Evolutionary conservation across 2,888 invertebrate genomes (phyloP).

Genomic region (Tipula lateralis): DNA sequence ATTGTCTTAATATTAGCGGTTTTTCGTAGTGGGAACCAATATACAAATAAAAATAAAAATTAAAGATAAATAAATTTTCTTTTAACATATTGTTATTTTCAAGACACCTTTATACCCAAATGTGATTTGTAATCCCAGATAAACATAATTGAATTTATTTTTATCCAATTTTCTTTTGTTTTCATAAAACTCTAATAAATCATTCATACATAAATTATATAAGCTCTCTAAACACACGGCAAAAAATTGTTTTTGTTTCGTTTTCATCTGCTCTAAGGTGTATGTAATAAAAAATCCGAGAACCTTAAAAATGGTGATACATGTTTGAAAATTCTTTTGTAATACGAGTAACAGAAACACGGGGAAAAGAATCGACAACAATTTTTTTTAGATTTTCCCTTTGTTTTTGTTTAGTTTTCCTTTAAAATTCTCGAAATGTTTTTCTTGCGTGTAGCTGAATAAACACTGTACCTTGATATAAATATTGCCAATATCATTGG

Average conservation of each 20-base stretch:
- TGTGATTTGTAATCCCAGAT: neutral
- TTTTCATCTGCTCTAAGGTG: neutral
- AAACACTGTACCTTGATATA: neutral
- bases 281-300: neutral
- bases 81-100: neutral
- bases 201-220: neutral
- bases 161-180: neutral
- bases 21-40: too few relatives aligned
- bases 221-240: neutral
- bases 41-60: neutral
- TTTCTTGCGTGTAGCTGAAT: neutral
- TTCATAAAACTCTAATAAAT: neutral
- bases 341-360: neutral
- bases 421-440: neutral
- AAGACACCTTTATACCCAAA: constrained; percentile 11
- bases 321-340: neutral
- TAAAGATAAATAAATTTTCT: neutral
- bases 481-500: neutral
- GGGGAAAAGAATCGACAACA: neutral
- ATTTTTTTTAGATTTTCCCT: neutral
- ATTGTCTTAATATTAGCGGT: too few relatives aligned
- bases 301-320: neutral
- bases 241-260: neutral
- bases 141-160: neutral
- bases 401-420: neutral